Evolutionary conservation across 1,140 invertebrate genomes (phyloP).

Genomic region (Drosophila pruinosa): DNA sequence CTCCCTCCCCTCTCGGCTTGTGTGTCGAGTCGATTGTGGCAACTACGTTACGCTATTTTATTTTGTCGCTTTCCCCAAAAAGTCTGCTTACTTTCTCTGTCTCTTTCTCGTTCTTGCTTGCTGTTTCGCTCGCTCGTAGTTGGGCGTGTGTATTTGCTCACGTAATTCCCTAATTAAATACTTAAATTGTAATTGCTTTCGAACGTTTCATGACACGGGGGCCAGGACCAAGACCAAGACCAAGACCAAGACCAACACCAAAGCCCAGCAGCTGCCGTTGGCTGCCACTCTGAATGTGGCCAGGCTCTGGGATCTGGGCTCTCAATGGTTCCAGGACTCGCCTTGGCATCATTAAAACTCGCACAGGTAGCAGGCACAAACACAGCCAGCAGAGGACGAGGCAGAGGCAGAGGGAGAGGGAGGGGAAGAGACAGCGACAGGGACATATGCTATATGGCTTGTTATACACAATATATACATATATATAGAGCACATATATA

Average conservation of each 20-base stretch:
- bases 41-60: conserved; percentile 65
- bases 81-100: background rate
- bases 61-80: conserved; percentile 25
- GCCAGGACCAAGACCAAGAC: background rate
- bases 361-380: conserved; percentile 39
- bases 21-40: conserved; percentile 49
- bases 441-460: conserved; percentile 38
- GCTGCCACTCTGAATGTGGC: conserved; percentile 4
- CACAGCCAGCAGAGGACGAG: background rate
- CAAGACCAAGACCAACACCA: background rate
- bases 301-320: background rate
- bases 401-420: background rate
- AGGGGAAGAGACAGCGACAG: background rate
- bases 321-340: conserved; percentile 15
- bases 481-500: background rate
- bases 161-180: conserved; percentile 81
- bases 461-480: conserved; percentile 26
- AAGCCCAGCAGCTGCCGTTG: background rate
- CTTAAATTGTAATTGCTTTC: conserved; percentile 81
- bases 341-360: conserved; percentile 60
- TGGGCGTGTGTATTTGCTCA: conserved; percentile 69
- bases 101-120: background rate
- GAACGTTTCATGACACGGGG: conserved; percentile 53
- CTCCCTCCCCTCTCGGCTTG: no score
- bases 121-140: background rate